Base-by-base conservation (phyloP, 1,140 invertebrate species). In the Zophobas atratus region DNA sequence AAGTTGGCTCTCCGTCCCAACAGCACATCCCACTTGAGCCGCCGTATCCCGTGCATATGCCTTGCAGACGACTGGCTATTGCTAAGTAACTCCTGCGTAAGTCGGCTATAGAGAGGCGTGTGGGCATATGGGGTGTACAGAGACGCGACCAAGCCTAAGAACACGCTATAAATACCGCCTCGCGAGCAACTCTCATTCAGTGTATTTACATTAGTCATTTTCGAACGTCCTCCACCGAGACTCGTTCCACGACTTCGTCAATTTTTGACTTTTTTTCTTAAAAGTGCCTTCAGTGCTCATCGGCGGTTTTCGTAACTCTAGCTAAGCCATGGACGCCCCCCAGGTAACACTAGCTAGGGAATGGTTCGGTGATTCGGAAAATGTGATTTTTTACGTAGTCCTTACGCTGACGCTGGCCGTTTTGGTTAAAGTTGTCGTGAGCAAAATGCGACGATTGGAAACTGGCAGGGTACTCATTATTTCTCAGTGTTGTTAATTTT, bases 341-440 rank as follows among this genome's bases (percentile, higher is more conserved):
- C 75, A 80, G 79, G 79, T 79, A 80, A 78, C 79, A 71, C 56
- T 81, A 82, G 60, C 78, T 73, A 78, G 57, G 70, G 75, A 79
- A 53, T 80, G 77, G 73, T 72, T 80, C 75, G 77, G 79, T 79
- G 79, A 70, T 53, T 36, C 39, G 75, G 79, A 76, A 75, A 39
- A 71, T 53, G 73, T 72, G 67, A 39, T 78, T 70, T 80, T 77
- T 80, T 78, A 71, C 73, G 79, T 63, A 49, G 57, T 72, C 79
- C 70, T 80, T 70, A 79, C 81, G 71, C 63, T 81, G 80, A 77
- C 78, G 78, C 77, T 80, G 73, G 81, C 81, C 55, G 43, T 79
- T 81, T 79, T 81, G 60, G 74, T 82, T 55, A 82, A 78, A 80
- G 75, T 81, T 80, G 6, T 82, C 76, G 77, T 82, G 78, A 81